phyloP scores from a whole-genome alignment of 2,888 invertebrate species.

The Thera obeliscata region DNA sequence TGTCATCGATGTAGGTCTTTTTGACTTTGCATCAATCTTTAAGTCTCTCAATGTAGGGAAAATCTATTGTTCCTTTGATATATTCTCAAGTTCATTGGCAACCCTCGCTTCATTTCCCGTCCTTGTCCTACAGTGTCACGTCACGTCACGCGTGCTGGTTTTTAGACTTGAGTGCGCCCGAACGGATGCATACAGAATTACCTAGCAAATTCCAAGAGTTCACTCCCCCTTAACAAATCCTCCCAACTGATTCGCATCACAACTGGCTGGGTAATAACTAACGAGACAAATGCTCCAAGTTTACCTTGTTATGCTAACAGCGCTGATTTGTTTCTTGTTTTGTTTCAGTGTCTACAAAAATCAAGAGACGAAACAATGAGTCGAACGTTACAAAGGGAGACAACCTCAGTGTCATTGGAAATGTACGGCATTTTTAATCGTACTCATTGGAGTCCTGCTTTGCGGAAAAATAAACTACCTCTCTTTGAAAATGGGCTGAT shows the following conservation, averaged over 20 bases:
- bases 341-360: constrained; percentile 46
- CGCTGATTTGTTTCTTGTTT: constrained; percentile 62
- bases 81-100: constrained; percentile 37
- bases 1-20: not conserved
- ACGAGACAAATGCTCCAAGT: constrained; percentile 65
- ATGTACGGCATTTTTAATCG: constrained; percentile 11
- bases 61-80: constrained; percentile 7
- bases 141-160: constrained; percentile 72
- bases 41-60: not conserved
- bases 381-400: constrained; percentile 16
- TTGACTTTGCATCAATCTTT: not conserved
- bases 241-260: constrained; percentile 43
- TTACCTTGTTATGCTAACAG: constrained; percentile 66
- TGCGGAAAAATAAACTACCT: constrained; percentile 2
- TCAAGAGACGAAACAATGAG: constrained; percentile 35
- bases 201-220: constrained; percentile 51
- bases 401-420: constrained; percentile 20
- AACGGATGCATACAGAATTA: constrained; percentile 63
- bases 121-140: constrained; percentile 61
- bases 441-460: constrained; percentile 8
- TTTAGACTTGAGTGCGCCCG: constrained; percentile 70
- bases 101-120: constrained; percentile 50
- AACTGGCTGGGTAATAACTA: constrained; percentile 57
- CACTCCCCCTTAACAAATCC: constrained; percentile 46
- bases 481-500: constrained; percentile 12